A percentile compares a stretch with the other conserved stretches of the same genome.
phyloP scores from a whole-genome alignment of 2,888 invertebrate species.

The Loripinus fragilis region DNA sequence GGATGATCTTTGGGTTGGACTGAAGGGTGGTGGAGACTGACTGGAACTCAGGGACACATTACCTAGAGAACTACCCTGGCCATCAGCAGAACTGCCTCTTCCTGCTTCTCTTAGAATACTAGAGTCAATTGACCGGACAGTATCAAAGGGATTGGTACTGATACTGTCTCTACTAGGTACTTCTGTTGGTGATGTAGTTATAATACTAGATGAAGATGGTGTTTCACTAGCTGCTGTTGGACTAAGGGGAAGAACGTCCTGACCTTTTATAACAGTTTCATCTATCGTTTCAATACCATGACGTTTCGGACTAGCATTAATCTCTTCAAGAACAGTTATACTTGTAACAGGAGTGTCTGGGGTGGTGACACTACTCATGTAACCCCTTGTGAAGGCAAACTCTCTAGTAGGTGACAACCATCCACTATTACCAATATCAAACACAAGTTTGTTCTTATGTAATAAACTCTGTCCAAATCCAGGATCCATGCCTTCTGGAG shows the following conservation, averaged over 20 bases:
- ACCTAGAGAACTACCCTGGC: slow-evolving; percentile 29
- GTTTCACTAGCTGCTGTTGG: slow-evolving; percentile 49
- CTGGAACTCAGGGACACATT: slow-evolving; percentile 52
- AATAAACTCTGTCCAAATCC: slow-evolving; percentile 97
- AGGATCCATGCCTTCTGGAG: slow-evolving; percentile 86
- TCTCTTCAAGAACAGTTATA: slow-evolving; percentile 62
- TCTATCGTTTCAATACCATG: slow-evolving; percentile 1
- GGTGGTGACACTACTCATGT: slow-evolving; percentile 77
- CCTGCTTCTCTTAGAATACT: slow-evolving; percentile 35
- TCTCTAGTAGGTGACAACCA: slow-evolving; percentile 65
- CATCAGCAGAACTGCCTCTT: slow-evolving; percentile 22
- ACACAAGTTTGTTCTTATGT: slow-evolving; percentile 93
- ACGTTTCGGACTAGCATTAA: slow-evolving; percentile 8
- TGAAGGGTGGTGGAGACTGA: slow-evolving; percentile 54
- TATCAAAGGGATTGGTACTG: slow-evolving; percentile 57
- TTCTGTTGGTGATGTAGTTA: slow-evolving; percentile 45
- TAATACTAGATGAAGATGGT: slow-evolving; percentile 57
- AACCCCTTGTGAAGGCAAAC: slow-evolving; percentile 77
- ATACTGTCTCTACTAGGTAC: slow-evolving; percentile 37
- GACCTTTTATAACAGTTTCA: slow-evolving; percentile 16
- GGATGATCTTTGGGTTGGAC: slow-evolving; percentile 47
- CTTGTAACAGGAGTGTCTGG: slow-evolving; percentile 69
- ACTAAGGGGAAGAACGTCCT: slow-evolving; percentile 13
- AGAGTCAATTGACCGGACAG: slow-evolving; percentile 44
- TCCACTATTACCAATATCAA: slow-evolving; percentile 94